phyloP scores from a whole-genome alignment of 1,140 invertebrate species.

The Rhizoglyphus robini region DNA sequence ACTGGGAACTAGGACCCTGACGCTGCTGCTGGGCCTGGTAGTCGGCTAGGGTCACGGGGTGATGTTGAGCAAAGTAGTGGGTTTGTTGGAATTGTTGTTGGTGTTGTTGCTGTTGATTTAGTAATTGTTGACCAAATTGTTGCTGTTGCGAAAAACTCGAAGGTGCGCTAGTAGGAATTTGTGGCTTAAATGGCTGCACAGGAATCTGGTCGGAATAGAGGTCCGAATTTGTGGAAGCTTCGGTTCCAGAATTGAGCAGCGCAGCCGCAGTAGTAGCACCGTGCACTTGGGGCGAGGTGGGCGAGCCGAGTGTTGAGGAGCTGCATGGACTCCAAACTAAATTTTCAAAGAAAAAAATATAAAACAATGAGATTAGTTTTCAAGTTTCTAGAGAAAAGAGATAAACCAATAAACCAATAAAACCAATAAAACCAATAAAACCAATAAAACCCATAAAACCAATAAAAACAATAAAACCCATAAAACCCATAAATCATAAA shows the following conservation, averaged over 20 bases:
- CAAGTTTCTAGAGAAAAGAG: too few relatives aligned
- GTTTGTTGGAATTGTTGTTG: too few relatives aligned
- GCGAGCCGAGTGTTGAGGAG: background rate
- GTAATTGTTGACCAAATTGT: too few relatives aligned
- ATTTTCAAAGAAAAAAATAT: background rate
- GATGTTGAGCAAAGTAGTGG: background rate
- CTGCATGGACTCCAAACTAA: slow-evolving; percentile 10
- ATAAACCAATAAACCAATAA: too few relatives aligned
- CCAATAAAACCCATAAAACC: too few relatives aligned
- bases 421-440: too few relatives aligned
- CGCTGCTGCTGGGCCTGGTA: slow-evolving; percentile 2
- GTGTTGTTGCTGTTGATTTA: background rate
- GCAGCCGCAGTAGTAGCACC: background rate
- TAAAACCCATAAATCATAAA: too few relatives aligned
- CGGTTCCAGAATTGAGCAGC: background rate
- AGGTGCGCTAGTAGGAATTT: background rate
- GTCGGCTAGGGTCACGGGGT: background rate
- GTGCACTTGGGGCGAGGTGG: too few relatives aligned
- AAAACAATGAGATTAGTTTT: too few relatives aligned
- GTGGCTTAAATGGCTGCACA: background rate
- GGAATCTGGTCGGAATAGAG: background rate
- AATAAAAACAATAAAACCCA: too few relatives aligned
- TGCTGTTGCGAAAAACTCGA: background rate
- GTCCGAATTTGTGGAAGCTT: background rate
- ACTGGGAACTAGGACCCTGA: too few relatives aligned